Evolutionary conservation across 2,113 vertebrate species (phyloP).

Genomic region (Cardinalis cardinalis): DNA sequence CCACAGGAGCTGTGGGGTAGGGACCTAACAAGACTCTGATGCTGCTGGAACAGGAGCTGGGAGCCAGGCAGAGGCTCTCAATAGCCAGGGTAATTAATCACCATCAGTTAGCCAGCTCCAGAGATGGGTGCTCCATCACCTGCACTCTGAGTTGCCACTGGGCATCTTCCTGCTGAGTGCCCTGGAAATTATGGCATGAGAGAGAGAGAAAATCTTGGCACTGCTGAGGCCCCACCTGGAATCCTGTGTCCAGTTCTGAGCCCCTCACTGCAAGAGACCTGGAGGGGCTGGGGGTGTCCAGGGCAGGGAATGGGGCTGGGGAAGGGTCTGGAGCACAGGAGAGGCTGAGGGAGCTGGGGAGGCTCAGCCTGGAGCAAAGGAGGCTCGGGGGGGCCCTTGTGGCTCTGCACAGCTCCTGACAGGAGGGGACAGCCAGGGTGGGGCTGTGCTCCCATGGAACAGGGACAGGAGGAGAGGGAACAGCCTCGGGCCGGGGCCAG

Average conservation of each 20-base stretch:
- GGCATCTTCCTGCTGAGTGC: background rate
- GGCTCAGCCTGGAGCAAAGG: background rate
- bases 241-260: background rate
- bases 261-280: rapidly evolving
- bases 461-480: background rate
- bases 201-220: background rate
- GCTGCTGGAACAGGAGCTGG: background rate
- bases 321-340: background rate
- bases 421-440: background rate
- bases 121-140: slow-evolving; percentile 1
- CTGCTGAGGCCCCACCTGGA: background rate
- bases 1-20: background rate
- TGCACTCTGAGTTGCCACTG: background rate
- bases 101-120: background rate
- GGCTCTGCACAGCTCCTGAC: background rate
- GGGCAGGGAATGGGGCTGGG: rapidly evolving
- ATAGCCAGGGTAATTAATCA: slow-evolving; percentile 11
- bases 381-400: background rate
- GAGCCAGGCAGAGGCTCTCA: background rate
- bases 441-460: background rate
- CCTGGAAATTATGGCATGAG: rapidly evolving
- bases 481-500: background rate
- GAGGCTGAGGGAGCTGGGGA: background rate
- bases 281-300: background rate
- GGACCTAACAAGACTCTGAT: background rate